Conservation (phyloP, 2,797 vertebrate species). For the Acestrorhynchus altus region DNA sequence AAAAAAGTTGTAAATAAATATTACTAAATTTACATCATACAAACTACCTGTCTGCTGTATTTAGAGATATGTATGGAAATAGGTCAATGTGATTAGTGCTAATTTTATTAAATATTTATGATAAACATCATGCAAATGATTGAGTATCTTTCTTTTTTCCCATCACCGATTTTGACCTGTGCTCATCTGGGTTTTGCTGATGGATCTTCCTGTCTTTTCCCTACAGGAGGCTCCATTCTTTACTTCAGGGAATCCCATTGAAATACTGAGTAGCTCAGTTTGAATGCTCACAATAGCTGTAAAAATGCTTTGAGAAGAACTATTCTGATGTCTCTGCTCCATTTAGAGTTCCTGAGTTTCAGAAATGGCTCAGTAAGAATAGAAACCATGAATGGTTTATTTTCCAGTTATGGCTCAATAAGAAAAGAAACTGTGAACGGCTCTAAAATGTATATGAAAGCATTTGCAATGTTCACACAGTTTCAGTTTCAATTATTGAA, state of each 20-base stretch:
- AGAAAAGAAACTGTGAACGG: conserved; percentile 54
- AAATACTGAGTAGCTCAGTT: conserved; percentile 77
- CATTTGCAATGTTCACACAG: conserved; percentile 55
- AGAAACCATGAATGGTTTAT: conserved; percentile 47
- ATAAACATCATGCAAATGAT: background rate
- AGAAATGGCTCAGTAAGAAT: conserved; percentile 49
- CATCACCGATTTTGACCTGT: conserved; percentile 9
- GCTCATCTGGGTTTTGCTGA: conserved; percentile 18
- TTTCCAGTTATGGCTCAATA: conserved; percentile 53
- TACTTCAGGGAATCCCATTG: conserved; percentile 63
- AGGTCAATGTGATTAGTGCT: background rate
- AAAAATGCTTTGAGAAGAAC: conserved; percentile 71
- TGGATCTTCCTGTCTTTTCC: conserved; percentile 6
- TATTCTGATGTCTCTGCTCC: conserved; percentile 56
- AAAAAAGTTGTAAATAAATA: too few relatives aligned
- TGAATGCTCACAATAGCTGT: conserved; percentile 73
- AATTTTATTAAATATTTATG: background rate
- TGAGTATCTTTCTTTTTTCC: background rate
- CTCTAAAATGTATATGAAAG: conserved; percentile 55
- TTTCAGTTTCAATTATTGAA: conserved; percentile 32
- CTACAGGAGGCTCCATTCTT: conserved; percentile 26
- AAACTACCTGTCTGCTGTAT: background rate
- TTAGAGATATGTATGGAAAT: too few relatives aligned
- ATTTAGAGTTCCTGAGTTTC: conserved; percentile 65
- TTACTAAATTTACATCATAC: background rate